These are phyloP conservation scores for Pocillopora damicornis DNA, from an alignment of 64 coral and sea anemone species.

Conservation along the genomic window DNA sequence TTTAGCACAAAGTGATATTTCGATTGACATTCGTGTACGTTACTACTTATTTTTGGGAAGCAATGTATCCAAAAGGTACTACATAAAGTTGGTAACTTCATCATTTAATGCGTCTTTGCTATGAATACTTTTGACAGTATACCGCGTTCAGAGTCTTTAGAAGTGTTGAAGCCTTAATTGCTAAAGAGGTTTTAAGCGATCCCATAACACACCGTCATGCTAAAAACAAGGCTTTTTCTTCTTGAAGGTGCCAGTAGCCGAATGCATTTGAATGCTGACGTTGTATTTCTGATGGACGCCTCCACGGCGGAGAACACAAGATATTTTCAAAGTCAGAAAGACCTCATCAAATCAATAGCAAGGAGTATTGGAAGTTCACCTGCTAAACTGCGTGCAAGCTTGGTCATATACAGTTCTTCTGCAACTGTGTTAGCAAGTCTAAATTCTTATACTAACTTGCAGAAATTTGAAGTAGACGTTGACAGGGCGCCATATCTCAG, in stretches of 20 bases:
- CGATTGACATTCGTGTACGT: no score
- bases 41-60: no score
- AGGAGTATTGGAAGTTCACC: conserved; percentile 34
- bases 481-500: conserved; percentile 30
- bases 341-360: conserved; percentile 62
- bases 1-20: no score
- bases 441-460: conserved; percentile 40
- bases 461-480: conserved; percentile 54
- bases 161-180: no score
- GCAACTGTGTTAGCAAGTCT: conserved; percentile 34
- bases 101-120: no score
- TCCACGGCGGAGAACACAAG: conserved; percentile 37
- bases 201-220: no score
- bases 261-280: conserved; percentile 39
- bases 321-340: conserved; percentile 53
- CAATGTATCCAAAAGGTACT: no score
- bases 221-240: not conserved
- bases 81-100: no score
- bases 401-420: conserved; percentile 48
- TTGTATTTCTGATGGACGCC: conserved; percentile 75
- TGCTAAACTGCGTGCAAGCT: conserved; percentile 53
- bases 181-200: no score
- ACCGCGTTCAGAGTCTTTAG: no score
- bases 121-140: no score
- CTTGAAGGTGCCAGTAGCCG: conserved; percentile 38